A percentile compares a stretch with the other conserved stretches of the same genome.
Evolutionary conservation across 2,797 vertebrate genomes (phyloP).

Genomic region (Pseudochirops corinnae): DNA sequence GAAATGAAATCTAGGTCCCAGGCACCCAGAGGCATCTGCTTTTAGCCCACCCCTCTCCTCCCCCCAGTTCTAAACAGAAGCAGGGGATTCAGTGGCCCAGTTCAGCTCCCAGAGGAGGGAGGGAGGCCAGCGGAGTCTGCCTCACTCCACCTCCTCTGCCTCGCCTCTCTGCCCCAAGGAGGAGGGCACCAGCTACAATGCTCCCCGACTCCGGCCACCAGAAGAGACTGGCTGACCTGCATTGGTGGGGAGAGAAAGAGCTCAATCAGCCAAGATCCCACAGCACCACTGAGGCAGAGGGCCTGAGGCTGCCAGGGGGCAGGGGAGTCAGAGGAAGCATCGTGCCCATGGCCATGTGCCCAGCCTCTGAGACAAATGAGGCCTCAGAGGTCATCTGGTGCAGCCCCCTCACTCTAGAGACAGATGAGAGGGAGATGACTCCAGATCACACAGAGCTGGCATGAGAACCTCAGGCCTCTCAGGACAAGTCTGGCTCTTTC

Average conservation of each 20-base stretch:
- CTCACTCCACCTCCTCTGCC: background rate
- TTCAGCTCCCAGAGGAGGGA: background rate
- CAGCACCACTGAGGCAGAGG: too few relatives aligned
- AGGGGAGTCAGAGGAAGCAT: too few relatives aligned
- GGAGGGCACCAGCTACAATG: too few relatives aligned
- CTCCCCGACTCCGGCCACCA: background rate
- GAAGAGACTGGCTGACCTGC: background rate
- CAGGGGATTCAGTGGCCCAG: background rate
- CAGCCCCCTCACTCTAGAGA: background rate
- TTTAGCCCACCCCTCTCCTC: background rate
- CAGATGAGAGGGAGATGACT: rapidly evolving
- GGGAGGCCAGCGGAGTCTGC: background rate
- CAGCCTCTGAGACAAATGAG: too few relatives aligned
- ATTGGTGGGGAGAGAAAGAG: rapidly evolving
- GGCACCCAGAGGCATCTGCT: background rate
- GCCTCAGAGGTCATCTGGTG: too few relatives aligned
- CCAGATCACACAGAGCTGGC: background rate
- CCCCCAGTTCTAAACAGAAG: background rate
- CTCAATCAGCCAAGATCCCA: background rate
- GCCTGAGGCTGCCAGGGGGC: too few relatives aligned
- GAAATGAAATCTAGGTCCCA: background rate
- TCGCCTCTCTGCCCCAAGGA: background rate
- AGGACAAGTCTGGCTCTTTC: background rate
- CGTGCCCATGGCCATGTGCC: too few relatives aligned
- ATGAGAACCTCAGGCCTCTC: background rate